These are phyloP conservation scores for Pampusana beccarii DNA, from an alignment of 2,113 vertebrate genomes.

Conservation along the genomic window DNA sequence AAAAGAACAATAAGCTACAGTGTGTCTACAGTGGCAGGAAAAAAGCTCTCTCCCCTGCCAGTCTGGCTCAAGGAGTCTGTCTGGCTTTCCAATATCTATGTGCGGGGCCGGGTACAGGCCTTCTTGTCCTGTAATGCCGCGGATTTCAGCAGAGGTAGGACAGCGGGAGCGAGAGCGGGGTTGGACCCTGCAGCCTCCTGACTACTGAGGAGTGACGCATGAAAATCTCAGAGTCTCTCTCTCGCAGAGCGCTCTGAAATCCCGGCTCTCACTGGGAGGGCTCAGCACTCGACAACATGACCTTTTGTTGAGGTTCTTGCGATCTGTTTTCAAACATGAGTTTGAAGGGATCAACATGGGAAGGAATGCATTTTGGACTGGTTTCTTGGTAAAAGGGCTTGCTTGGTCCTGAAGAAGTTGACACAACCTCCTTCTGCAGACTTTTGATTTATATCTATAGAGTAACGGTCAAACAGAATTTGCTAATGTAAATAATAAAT, in stretches of 20 bases:
- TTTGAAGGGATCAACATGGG: background rate
- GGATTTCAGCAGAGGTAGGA: background rate
- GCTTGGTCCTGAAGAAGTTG: background rate
- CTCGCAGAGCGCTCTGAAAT: background rate
- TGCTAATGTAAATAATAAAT: constrained; percentile 86
- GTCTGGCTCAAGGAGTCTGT: background rate
- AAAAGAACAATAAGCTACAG: background rate
- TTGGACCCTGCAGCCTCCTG: background rate
- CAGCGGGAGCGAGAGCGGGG: background rate
- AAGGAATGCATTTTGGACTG: background rate
- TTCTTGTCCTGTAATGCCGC: background rate
- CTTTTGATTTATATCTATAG: constrained; percentile 35
- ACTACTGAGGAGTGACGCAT: background rate
- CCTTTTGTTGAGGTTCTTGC: background rate
- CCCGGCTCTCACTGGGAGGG: background rate
- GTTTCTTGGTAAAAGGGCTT: background rate
- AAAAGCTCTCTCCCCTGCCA: background rate
- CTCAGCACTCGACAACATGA: background rate
- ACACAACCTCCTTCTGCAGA: background rate
- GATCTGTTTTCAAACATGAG: background rate
- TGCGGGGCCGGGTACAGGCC: accelerated
- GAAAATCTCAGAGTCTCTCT: background rate
- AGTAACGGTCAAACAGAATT: constrained; percentile 64
- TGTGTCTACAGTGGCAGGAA: background rate
- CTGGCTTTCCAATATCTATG: background rate